Conservation (phyloP, 2,113 vertebrate genomes). For the Elanoides forficatus region DNA sequence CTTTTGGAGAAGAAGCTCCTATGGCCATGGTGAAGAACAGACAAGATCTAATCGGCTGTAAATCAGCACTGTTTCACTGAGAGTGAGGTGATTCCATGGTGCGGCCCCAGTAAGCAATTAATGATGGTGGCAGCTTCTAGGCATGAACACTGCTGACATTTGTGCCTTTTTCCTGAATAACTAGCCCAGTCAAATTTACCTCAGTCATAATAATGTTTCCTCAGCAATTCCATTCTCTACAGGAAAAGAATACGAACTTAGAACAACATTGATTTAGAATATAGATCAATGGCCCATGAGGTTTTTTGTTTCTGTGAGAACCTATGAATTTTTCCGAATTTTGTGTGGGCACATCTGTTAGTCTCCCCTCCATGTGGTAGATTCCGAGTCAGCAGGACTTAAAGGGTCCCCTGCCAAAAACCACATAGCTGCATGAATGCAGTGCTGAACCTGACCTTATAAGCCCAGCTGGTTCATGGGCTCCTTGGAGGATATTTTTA, state of each 20-base stretch:
- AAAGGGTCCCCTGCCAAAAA: background rate
- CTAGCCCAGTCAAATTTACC: background rate
- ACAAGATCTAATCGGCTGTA: background rate
- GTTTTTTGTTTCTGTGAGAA: background rate
- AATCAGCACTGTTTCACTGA: background rate
- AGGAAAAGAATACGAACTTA: background rate
- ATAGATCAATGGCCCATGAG: background rate
- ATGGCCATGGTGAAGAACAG: background rate
- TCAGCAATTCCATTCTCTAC: background rate
- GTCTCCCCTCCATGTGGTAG: background rate
- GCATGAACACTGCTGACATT: background rate
- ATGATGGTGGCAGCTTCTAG: background rate
- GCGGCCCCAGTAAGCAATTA: background rate
- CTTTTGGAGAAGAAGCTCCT: background rate
- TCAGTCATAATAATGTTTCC: background rate
- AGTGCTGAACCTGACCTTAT: background rate
- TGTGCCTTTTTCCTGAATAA: background rate
- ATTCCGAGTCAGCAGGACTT: slow-evolving; percentile 4
- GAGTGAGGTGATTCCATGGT: background rate
- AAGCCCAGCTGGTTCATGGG: background rate
- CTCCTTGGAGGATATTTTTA: slow-evolving; percentile 3
- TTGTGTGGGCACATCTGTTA: background rate
- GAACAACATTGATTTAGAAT: background rate
- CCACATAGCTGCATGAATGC: background rate
- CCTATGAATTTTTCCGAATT: background rate